A percentile compares a stretch with the other conserved stretches of the same genome.
These are phyloP conservation scores for Anseranas semipalmata DNA, from an alignment of 2,113 vertebrate genomes.

Conservation along the genomic window DNA sequence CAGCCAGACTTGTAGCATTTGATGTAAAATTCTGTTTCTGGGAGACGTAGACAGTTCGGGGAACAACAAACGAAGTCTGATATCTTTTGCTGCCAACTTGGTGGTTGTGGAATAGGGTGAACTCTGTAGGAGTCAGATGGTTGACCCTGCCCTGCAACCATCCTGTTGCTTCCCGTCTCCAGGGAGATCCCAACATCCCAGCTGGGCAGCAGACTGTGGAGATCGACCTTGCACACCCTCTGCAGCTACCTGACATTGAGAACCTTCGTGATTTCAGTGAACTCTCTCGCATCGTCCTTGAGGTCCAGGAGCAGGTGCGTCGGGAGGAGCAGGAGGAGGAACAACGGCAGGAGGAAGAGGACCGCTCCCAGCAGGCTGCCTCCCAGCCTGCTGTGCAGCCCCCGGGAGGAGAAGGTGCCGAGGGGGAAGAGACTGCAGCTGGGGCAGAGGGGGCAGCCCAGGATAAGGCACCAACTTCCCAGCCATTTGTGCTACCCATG, in stretches of 20 bases:
- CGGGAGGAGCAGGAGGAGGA: conserved; percentile 72
- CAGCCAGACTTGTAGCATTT: not conserved
- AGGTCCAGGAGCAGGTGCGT: conserved; percentile 84
- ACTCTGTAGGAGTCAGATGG: not conserved
- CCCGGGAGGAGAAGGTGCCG: not conserved
- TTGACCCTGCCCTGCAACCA: not conserved
- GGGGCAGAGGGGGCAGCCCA: not conserved
- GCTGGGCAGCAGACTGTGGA: conserved; percentile 94
- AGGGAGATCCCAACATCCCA: conserved; percentile 98
- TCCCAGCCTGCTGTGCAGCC: not conserved
- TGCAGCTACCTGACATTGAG: conserved; percentile 88
- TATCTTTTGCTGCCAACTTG: not conserved
- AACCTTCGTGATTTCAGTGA: conserved; percentile 87
- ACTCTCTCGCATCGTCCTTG: conserved; percentile 87
- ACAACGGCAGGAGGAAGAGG: not conserved
- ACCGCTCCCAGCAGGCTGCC: not conserved
- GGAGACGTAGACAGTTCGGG: not conserved
- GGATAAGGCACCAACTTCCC: conserved; percentile 42
- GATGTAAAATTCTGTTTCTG: not conserved
- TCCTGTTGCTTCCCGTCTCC: not conserved
- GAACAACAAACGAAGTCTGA: not conserved
- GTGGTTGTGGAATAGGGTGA: not conserved
- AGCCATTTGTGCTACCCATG: conserved; percentile 88
- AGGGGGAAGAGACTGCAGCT: not conserved
- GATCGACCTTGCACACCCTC: conserved; percentile 85